phyloP scores from a whole-genome alignment of 1,140 invertebrate species.

The Heterodera schachtii region DNA sequence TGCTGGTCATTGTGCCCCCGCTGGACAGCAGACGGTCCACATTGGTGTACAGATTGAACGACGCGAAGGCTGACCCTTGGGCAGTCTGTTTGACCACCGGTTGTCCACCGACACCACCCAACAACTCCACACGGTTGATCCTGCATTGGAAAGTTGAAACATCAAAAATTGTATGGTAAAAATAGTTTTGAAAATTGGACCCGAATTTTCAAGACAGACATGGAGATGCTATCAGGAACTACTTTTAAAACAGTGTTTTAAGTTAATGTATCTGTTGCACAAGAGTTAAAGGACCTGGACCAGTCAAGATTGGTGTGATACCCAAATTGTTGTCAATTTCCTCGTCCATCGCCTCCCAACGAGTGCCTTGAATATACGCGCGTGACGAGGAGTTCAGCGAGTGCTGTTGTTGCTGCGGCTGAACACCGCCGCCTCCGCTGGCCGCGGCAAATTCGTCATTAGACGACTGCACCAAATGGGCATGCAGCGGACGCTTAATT shows the following conservation, averaged over 20 bases:
- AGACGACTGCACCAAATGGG: constrained; percentile 15
- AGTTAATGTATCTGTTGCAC: no score
- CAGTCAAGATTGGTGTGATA: no score
- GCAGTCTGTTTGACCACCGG: constrained; percentile 27
- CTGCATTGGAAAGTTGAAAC: neutral
- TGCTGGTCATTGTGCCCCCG: constrained; percentile 10
- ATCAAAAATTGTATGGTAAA: neutral
- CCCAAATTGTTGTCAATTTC: constrained; percentile 65
- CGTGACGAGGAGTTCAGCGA: constrained; percentile 54
- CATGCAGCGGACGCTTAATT: neutral
- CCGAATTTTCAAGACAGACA: no score
- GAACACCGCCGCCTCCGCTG: neutral
- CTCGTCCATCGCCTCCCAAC: constrained; percentile 65
- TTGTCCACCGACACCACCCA: constrained; percentile 39
- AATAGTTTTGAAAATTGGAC: no score
- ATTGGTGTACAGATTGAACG: constrained; percentile 44
- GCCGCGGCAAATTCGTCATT: neutral
- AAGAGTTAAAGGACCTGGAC: no score
- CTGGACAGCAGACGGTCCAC: constrained; percentile 12
- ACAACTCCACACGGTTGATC: constrained; percentile 39
- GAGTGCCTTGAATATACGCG: constrained; percentile 58
- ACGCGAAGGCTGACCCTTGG: constrained; percentile 29
- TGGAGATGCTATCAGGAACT: no score
- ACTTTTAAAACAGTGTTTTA: no score
- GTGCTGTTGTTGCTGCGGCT: neutral